Conservation (phyloP, 2,888 invertebrate species). For the Bombylius major region DNA sequence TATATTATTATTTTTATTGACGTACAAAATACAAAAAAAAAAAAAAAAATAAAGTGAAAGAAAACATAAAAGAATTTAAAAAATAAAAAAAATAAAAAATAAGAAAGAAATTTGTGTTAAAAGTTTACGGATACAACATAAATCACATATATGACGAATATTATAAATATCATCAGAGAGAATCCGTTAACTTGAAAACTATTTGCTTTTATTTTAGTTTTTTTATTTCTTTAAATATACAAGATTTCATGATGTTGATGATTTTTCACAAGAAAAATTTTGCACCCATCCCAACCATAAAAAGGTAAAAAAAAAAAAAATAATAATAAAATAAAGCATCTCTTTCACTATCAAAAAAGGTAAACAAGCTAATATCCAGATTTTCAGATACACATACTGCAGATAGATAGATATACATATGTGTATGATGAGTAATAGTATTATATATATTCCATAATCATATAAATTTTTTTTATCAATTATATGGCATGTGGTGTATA, state of each 20-base stretch:
- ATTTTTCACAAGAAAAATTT: not conserved
- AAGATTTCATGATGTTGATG: not conserved
- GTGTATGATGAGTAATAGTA: no score
- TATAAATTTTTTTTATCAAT: no score
- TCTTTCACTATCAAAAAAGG: constrained; percentile 8
- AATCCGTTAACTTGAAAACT: constrained; percentile 4
- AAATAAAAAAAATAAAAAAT: no score
- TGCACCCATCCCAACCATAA: not conserved
- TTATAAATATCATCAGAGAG: not conserved
- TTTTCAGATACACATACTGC: not conserved
- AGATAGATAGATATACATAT: no score
- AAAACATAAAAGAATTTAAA: not conserved
- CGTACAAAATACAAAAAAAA: no score
- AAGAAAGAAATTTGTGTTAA: not conserved
- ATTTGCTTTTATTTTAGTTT: no score
- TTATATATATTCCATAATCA: no score
- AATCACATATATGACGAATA: no score
- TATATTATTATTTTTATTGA: no score
- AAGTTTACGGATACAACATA: not conserved
- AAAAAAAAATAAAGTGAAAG: not conserved
- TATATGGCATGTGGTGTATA: no score
- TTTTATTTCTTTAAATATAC: no score
- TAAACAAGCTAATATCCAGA: not conserved
- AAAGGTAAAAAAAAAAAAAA: not conserved
- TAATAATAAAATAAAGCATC: constrained; percentile 3